Conservation (phyloP, 2,113 vertebrate species). For the Dascyllus trimaculatus region DNA sequence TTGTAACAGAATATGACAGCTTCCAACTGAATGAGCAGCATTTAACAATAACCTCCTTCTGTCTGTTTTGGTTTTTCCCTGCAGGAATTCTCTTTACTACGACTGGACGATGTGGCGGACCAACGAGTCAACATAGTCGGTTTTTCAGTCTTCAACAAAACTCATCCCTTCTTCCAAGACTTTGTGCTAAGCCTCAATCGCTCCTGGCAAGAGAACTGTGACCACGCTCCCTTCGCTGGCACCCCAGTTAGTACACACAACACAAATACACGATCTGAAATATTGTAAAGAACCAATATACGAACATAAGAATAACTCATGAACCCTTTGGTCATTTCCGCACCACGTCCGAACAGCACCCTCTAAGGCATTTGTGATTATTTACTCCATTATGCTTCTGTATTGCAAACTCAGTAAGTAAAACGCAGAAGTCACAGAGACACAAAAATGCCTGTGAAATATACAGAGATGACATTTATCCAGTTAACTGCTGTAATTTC, state of each 20-base stretch:
- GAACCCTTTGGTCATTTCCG: conserved; percentile 22
- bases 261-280: conserved; percentile 17
- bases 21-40: neutral
- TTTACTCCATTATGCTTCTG: neutral
- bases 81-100: conserved; percentile 95
- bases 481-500: conserved; percentile 57
- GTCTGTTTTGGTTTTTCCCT: conserved; percentile 30
- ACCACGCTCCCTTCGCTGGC: conserved; percentile 94
- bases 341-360: conserved; percentile 3
- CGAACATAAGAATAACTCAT: conserved; percentile 3
- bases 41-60: conserved; percentile 21
- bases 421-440: conserved; percentile 26
- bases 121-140: conserved; percentile 95
- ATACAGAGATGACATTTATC: conserved; percentile 62
- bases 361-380: neutral
- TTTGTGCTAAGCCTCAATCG: conserved; percentile 96
- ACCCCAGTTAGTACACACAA: conserved; percentile 88
- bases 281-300: conserved; percentile 10
- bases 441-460: conserved; percentile 34
- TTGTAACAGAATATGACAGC: conserved; percentile 11
- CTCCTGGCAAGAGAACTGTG: conserved; percentile 99
- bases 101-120: conserved; percentile 89
- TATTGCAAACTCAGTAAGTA: conserved; percentile 14
- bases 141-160: conserved; percentile 98
- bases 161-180: conserved; percentile 95